Conservation (phyloP, 2,797 vertebrate species). For the Pipistrellus pygmaeus region DNA sequence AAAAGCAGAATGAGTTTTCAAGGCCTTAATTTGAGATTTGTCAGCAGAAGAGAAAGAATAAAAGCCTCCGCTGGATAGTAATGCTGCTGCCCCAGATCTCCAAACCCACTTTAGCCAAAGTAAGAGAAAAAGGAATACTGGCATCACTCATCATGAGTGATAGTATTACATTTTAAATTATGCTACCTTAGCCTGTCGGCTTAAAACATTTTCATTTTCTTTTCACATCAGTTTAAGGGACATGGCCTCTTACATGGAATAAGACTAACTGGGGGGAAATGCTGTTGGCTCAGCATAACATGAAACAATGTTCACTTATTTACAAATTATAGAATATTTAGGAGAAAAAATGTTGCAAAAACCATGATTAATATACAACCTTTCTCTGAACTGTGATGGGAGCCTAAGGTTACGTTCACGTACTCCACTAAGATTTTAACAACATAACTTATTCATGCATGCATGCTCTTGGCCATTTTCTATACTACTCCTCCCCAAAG, state of each 20-base stretch:
- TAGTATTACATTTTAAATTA: background rate
- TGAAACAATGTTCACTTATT: constrained; percentile 37
- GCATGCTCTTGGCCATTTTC: constrained; percentile 55
- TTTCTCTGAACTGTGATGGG: constrained; percentile 63
- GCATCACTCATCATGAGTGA: background rate
- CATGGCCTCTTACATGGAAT: background rate
- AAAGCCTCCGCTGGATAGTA: background rate
- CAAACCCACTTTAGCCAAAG: background rate
- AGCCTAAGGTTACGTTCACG: background rate
- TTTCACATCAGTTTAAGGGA: constrained; percentile 44
- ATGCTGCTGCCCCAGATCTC: background rate
- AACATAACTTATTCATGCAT: constrained; percentile 61
- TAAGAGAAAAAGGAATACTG: background rate
- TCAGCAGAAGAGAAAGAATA: background rate
- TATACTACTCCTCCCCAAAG: constrained; percentile 45
- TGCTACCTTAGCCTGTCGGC: background rate
- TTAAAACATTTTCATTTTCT: constrained; percentile 3
- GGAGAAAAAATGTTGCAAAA: background rate
- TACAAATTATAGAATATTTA: constrained; percentile 33
- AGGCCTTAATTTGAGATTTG: background rate
- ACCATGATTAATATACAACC: background rate
- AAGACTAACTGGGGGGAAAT: background rate
- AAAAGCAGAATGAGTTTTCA: background rate
- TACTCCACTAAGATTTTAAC: constrained; percentile 53
- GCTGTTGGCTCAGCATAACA: background rate